Evolutionary conservation across 2,888 invertebrate species (phyloP), one percentile per base, ranked within the genome.

Genomic region (Drosophila mimica): DNA sequence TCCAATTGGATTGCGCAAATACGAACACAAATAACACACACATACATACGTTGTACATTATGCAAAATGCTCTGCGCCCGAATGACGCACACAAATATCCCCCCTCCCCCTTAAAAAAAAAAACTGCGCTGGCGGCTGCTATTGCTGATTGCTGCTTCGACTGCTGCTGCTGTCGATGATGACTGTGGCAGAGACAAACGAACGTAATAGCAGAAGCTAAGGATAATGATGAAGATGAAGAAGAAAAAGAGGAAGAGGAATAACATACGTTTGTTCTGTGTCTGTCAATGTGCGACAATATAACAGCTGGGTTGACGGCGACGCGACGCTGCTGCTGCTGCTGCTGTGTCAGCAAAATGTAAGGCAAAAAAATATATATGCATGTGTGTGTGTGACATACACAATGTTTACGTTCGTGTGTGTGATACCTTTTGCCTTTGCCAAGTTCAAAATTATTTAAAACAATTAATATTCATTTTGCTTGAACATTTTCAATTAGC

Each of bases 361-460:
- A 38, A 43, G 58, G 20, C 52, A 28, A 57, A 40, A 59, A 56
- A 36, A 62, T 20, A 28, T 34, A 51, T 58, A 53, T 54, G 43
- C 49, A 51, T 56, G 5, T 69, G 63, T 59, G 48, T 66, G 43
- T 67, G 43, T 43, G 43, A 25, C 28, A 15, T 46, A 46, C 25
- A 15, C 46, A 46, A 49, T n/a, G 11, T 46, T 51, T 62, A 46
- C 52, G 36, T 43, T 54, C 49, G 8, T 70, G 61, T 59, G 46
- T 66, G 43, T 65, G 60, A 46, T 46, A 46, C 46, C 63, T 62
- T 82, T 66, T 83, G 87, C 87, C 74, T 84, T 84, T 87, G 88
- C 84, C 91, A 91, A 91, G 91, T 91, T 91, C 91, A 91, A 89
- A 89, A 88, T 91, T 91, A 90, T 87, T 91, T 83, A 88, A 88